Conservation (phyloP, 2,888 invertebrate genomes). For the Lymantria monacha region DNA sequence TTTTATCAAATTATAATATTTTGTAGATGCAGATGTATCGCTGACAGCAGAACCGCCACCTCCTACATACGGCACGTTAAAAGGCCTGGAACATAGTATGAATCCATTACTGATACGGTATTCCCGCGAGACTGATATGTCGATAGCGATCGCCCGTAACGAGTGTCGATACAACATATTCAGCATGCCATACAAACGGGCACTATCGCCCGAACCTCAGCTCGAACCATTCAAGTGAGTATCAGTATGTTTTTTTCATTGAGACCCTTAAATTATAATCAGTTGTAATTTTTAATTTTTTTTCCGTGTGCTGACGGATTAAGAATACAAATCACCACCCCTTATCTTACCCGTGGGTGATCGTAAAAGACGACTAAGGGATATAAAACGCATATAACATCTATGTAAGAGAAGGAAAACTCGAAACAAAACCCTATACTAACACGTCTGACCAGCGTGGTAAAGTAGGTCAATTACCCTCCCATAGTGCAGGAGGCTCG, state of each 20-base stretch:
- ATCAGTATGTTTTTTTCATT: not conserved
- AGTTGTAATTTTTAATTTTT: too few relatives aligned
- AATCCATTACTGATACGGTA: constrained; percentile 95
- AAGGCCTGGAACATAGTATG: constrained; percentile 95
- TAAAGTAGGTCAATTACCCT: too few relatives aligned
- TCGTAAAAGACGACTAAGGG: too few relatives aligned
- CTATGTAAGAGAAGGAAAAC: too few relatives aligned
- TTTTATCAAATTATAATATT: constrained; percentile 5
- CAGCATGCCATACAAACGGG: constrained; percentile 75
- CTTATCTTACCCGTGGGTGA: too few relatives aligned
- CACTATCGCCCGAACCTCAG: constrained; percentile 73
- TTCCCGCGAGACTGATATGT: constrained; percentile 94
- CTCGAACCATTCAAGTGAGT: constrained; percentile 87
- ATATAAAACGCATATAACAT: too few relatives aligned
- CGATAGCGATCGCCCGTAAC: constrained; percentile 90
- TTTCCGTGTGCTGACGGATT: too few relatives aligned
- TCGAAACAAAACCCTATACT: too few relatives aligned
- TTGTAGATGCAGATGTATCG: constrained; percentile 68
- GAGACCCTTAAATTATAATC: not conserved
- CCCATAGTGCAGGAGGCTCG: too few relatives aligned
- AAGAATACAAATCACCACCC: too few relatives aligned
- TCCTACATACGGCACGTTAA: constrained; percentile 90
- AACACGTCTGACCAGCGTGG: too few relatives aligned
- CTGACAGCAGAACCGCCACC: constrained; percentile 84
- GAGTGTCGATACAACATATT: constrained; percentile 92